Conservation (phyloP, 2,113 vertebrate species). For the Syrrhaptes paradoxus region DNA sequence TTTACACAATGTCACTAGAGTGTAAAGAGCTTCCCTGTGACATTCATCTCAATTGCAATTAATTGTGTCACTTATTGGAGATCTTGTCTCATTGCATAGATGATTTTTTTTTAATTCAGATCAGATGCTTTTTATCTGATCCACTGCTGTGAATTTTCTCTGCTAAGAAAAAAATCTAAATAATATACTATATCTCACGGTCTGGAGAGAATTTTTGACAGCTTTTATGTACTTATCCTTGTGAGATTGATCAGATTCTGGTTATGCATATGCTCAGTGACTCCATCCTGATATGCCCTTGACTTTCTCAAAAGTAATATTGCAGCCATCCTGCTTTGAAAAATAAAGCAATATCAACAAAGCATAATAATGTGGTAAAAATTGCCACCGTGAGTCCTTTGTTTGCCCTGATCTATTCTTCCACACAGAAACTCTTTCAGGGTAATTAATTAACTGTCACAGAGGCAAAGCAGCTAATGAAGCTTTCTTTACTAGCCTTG, state of each 20-base stretch:
- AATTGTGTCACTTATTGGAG: neutral
- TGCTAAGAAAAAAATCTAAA: neutral
- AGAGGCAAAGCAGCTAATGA: neutral
- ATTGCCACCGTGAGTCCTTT: neutral
- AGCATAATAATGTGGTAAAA: neutral
- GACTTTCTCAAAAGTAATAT: neutral
- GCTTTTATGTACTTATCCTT: slow-evolving; percentile 10
- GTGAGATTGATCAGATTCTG: neutral
- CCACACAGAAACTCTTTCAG: neutral
- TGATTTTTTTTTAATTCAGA: neutral
- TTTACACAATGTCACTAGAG: neutral
- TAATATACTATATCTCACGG: neutral
- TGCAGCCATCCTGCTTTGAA: neutral
- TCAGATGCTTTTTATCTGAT: neutral
- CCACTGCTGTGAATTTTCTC: neutral
- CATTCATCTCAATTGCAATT: neutral
- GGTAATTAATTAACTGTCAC: neutral
- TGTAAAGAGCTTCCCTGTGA: neutral
- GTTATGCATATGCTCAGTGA: neutral
- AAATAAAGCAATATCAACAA: neutral
- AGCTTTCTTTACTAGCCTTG: neutral
- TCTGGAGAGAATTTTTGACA: neutral
- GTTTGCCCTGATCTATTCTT: neutral
- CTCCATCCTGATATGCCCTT: neutral
- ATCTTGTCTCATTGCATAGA: neutral